Evolutionary conservation across 2,888 invertebrate species (phyloP).

Genomic region (Octodonta nipae): DNA sequence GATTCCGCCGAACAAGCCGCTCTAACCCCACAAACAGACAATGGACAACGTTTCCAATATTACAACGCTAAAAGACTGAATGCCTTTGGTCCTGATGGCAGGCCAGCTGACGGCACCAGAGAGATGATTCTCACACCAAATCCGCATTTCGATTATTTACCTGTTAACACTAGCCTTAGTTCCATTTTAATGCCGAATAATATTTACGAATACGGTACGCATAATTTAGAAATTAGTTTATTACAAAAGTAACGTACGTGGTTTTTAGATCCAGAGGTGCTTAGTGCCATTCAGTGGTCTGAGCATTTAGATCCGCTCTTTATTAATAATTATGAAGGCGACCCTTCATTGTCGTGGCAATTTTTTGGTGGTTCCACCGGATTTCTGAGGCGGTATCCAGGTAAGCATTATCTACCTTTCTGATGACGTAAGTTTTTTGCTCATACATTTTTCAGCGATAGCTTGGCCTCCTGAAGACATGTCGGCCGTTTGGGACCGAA

Average conservation of each 20-base stretch:
- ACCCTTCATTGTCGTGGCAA: constrained; percentile 93
- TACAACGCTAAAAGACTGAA: constrained; percentile 72
- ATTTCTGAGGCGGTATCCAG: constrained; percentile 89
- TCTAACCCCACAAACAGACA: constrained; percentile 46
- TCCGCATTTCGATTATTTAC: constrained; percentile 74
- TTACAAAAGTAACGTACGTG: not conserved
- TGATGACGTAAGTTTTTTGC: not conserved
- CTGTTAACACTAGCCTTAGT: constrained; percentile 71
- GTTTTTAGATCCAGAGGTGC: constrained; percentile 61
- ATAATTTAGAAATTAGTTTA: not conserved
- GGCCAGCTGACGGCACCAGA: constrained; percentile 53
- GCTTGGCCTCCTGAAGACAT: constrained; percentile 71
- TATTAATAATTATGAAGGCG: constrained; percentile 76
- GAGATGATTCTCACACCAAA: constrained; percentile 61
- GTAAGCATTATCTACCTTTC: constrained; percentile 36
- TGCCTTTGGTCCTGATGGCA: constrained; percentile 62
- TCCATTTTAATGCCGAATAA: constrained; percentile 79
- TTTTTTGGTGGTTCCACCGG: constrained; percentile 95
- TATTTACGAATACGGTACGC: constrained; percentile 53
- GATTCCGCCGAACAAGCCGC: constrained; percentile 83
- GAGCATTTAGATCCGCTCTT: constrained; percentile 81
- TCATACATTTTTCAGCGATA: constrained; percentile 43
- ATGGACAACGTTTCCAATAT: constrained; percentile 44
- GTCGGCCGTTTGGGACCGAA: constrained; percentile 42
- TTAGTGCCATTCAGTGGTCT: constrained; percentile 89